These are phyloP conservation scores for Tenthredo livida DNA, from an alignment of 2,888 invertebrate genomes.

Conservation along the genomic window DNA sequence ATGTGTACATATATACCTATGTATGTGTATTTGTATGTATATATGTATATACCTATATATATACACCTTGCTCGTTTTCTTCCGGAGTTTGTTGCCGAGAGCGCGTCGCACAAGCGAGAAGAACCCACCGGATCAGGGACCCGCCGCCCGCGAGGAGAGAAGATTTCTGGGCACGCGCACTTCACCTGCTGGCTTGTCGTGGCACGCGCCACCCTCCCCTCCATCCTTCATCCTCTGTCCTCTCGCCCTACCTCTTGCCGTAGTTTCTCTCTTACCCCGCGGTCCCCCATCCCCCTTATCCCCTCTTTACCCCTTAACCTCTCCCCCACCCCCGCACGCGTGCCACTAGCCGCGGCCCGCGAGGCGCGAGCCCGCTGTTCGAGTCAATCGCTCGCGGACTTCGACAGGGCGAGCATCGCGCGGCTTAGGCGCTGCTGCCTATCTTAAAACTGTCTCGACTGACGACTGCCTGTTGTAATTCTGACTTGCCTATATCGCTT, in stretches of 20 bases:
- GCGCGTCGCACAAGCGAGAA: conserved; percentile 13
- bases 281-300: conserved; percentile 67
- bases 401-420: conserved; percentile 70
- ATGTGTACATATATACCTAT: not conserved
- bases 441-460: conserved; percentile 79
- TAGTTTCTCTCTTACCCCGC: conserved; percentile 67
- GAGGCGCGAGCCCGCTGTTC: conserved; percentile 67
- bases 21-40: not conserved
- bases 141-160: conserved; percentile 45
- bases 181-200: conserved; percentile 76
- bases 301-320: conserved; percentile 66
- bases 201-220: conserved; percentile 74
- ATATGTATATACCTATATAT: not conserved
- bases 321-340: conserved; percentile 72
- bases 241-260: conserved; percentile 57
- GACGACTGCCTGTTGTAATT: conserved; percentile 76
- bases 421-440: conserved; percentile 41
- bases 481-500: not conserved
- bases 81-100: conserved; percentile 19
- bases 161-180: conserved; percentile 75
- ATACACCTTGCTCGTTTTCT: not conserved
- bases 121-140: conserved; percentile 27
- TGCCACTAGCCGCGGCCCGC: conserved; percentile 70
- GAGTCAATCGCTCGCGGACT: conserved; percentile 77
- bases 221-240: conserved; percentile 68